Conservation (phyloP, 1,140 invertebrate genomes). For the Matsumurasca onukii region DNA sequence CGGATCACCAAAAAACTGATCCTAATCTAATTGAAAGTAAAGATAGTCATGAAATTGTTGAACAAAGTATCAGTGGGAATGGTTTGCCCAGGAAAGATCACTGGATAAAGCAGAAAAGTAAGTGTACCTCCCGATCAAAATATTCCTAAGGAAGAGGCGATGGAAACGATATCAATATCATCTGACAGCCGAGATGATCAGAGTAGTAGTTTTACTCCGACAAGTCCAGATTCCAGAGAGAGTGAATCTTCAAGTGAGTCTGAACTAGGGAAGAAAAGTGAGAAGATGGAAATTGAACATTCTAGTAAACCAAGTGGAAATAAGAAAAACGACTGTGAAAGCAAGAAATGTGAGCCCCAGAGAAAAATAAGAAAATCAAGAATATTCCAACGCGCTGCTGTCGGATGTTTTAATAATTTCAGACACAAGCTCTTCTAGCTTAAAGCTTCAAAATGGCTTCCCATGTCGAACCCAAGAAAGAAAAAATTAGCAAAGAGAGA, state of each 20-base stretch:
- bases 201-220: neutral
- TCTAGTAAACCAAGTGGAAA: neutral
- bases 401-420: constrained; percentile 40
- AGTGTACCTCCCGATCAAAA: no score
- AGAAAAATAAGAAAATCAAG: constrained; percentile 37
- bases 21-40: no score
- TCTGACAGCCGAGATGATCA: neutral
- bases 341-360: neutral
- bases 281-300: constrained; percentile 16
- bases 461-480: neutral
- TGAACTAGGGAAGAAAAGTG: neutral
- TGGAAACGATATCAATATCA: constrained; percentile 21
- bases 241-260: neutral
- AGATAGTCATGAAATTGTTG: no score
- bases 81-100: no score
- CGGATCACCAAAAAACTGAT: no score
- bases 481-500: neutral
- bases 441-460: no score
- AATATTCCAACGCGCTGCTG: constrained; percentile 41
- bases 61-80: no score
- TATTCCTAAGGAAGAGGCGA: no score
- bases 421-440: constrained; percentile 19
- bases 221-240: constrained; percentile 1
- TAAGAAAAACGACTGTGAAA: neutral
- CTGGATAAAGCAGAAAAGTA: no score